Conservation (phyloP, 2,888 invertebrate genomes). For the Caenorhabditis zanzibari region DNA sequence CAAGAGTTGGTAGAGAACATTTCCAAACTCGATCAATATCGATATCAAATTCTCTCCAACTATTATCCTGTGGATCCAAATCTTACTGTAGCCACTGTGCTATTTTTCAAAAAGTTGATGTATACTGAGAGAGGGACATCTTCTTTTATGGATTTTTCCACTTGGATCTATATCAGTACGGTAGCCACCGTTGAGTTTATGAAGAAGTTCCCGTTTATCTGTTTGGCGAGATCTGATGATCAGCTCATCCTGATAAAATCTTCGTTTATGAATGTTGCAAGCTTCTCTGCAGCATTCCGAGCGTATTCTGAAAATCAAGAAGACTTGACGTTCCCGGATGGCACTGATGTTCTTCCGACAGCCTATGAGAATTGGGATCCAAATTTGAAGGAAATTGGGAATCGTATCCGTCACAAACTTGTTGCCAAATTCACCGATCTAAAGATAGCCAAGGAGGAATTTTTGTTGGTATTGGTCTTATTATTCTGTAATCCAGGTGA, state of each 20-base stretch:
- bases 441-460: slow-evolving; percentile 5
- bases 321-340: slow-evolving; percentile 11
- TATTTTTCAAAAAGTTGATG: not conserved
- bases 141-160: not conserved
- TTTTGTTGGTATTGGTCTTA: not conserved
- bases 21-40: not conserved
- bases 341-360: not conserved
- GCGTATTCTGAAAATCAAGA: not conserved
- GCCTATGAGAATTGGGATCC: not conserved
- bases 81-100: not conserved
- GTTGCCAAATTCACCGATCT: slow-evolving; percentile 8
- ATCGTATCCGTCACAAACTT: not conserved
- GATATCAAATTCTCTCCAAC: not conserved
- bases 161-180: slow-evolving; percentile 1
- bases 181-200: slow-evolving; percentile 20
- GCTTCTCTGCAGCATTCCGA: not conserved
- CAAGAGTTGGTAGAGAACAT: not conserved
- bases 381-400: not conserved
- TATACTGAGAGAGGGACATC: not conserved
- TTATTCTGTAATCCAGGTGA: slow-evolving; percentile 31
- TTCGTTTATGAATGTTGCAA: slow-evolving; percentile 1
- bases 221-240: not conserved
- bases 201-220: slow-evolving; percentile 14
- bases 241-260: not conserved
- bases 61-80: not conserved